Evolutionary conservation across 1,140 invertebrate species (phyloP), one percentile per base, ranked within the genome.

Genomic region (Pseudomyrmex flavicornis): DNA sequence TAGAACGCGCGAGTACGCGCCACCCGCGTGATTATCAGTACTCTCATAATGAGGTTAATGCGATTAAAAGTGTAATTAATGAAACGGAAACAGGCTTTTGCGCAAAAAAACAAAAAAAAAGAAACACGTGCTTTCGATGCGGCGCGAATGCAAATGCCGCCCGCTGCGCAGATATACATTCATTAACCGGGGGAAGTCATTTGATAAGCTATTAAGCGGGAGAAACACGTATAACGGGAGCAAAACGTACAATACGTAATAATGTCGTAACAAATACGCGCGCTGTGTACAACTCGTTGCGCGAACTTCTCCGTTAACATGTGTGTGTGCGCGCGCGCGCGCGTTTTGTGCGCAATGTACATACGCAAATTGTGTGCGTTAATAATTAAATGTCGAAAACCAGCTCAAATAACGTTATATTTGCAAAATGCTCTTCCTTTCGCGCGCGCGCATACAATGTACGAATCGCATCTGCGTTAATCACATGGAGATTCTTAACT

Each of bases 41-140:
- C 35, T 26, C 10, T n/a, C 54, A 26, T 80, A 80, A 70, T 59
- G 22, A 63, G 63, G 62, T 77, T 77, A 77, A 48, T 22, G 61
- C 65, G 56, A 80, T 70, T 80, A 80, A 59, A 59, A 59, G 44
- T 26, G 56, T 80, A 80, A 80, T 70, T 80, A 72, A 72, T 72
- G 76, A 58, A 72, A 72, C 56, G 66, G 22, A 35, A 35, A 35
- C 26, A 15, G n/a, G 13, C 35, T 59, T 72, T n/a, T 61, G 46
- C 44, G 66, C 48, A 50, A 52, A 65, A 44, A 63, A 35, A 58
- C 15, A 61, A 50, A 63, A 44, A 63, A 35, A 80, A 17, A 17
- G 17, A 17, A 59, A 58, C 35, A 46, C 44, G 17, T 17, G 63
- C 52, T 26, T 35, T 35, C 17, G 17, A 44, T 48, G 66, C 54